These are phyloP conservation scores for Pterocles orientalis DNA, from an alignment of 2,113 vertebrate genomes.

Conservation along the genomic window DNA sequence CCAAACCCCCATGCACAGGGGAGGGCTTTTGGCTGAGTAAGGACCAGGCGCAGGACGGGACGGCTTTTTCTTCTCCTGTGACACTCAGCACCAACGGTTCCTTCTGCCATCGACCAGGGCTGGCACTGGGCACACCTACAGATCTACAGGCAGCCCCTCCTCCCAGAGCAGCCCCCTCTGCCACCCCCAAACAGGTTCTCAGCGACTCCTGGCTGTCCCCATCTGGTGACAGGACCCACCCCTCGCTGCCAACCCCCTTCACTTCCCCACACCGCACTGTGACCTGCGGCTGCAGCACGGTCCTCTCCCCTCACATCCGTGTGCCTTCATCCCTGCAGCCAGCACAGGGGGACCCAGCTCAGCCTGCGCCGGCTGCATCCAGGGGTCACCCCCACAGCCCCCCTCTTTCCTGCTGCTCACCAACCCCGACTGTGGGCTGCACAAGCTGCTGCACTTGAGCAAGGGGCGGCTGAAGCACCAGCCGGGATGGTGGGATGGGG, in stretches of 20 bases:
- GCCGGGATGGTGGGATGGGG: fast-evolving
- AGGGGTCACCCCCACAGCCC: neutral
- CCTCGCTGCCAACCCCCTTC: neutral
- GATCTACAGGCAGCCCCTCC: neutral
- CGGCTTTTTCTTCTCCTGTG: neutral
- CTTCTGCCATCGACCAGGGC: neutral
- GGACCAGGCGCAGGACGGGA: neutral
- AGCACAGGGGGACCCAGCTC: neutral
- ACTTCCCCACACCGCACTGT: neutral
- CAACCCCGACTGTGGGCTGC: fast-evolving
- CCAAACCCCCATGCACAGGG: neutral
- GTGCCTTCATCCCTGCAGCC: fast-evolving
- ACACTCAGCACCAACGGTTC: neutral
- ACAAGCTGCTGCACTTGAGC: neutral
- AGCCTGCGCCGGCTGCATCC: too few species aligned
- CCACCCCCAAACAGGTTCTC: neutral
- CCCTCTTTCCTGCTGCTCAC: neutral
- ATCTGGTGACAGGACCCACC: fast-evolving
- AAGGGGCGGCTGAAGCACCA: neutral
- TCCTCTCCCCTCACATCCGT: fast-evolving
- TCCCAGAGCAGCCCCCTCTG: neutral
- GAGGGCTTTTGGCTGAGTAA: neutral
- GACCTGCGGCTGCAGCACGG: fast-evolving
- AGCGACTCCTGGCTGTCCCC: neutral
- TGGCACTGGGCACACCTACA: neutral